Conservation (phyloP, 2,888 invertebrate species). For the Amblyjoppa proteus region DNA sequence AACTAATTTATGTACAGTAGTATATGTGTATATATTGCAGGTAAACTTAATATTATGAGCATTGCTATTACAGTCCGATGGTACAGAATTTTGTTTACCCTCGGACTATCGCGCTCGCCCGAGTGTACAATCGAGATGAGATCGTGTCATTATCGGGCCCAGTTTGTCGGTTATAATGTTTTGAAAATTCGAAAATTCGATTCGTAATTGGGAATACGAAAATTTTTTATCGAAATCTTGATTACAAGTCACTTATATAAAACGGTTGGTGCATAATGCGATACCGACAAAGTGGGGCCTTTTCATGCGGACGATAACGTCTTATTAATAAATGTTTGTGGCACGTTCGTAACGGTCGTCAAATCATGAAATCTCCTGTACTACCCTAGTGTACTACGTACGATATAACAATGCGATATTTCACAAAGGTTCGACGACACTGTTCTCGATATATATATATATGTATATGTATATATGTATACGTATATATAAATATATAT, state of each 20-base stretch:
- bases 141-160: not conserved
- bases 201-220: too few species aligned
- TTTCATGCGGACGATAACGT: slow-evolving; percentile 36
- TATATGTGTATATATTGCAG: not conserved
- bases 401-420: not conserved
- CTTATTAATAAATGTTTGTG: slow-evolving; percentile 45
- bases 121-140: slow-evolving; percentile 7
- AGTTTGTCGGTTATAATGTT: not conserved
- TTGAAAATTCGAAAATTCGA: too few species aligned
- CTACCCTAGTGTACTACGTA: not conserved
- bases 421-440: slow-evolving; percentile 1
- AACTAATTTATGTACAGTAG: slow-evolving; percentile 14
- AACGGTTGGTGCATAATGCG: not conserved
- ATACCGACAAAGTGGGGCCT: not conserved
- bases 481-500: not conserved
- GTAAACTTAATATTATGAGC: slow-evolving; percentile 39
- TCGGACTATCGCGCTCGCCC: slow-evolving; percentile 10
- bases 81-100: slow-evolving; percentile 42
- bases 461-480: not conserved
- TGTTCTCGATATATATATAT: not conserved
- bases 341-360: not conserved
- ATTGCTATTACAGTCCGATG: slow-evolving; percentile 26
- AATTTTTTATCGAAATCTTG: too few species aligned
- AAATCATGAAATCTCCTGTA: not conserved
- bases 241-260: not conserved